phyloP scores from a whole-genome alignment of 2,797 vertebrate genomes.

The Esox lucius region DNA sequence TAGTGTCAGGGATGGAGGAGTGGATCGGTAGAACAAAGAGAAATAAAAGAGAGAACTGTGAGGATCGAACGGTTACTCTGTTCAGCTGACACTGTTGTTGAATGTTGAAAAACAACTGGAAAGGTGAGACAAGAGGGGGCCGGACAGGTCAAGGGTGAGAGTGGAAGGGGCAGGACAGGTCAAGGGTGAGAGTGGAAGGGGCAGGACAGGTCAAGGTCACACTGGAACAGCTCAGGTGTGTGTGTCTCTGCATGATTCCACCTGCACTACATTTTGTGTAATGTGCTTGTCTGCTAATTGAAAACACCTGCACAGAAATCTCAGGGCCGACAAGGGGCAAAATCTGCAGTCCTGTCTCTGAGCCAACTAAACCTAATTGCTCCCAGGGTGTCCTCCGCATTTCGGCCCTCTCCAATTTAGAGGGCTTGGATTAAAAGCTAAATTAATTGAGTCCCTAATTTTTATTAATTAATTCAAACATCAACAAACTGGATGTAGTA shows the following conservation, averaged over 20 bases:
- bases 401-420: no score
- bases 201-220: slow-evolving; percentile 47
- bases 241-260: slow-evolving; percentile 26
- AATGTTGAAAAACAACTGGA: slow-evolving; percentile 64
- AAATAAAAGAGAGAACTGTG: slow-evolving; percentile 66
- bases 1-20: slow-evolving; percentile 45
- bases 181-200: slow-evolving; percentile 25
- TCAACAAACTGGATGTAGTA: slow-evolving; percentile 11
- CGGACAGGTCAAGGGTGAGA: slow-evolving; percentile 15
- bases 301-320: neutral
- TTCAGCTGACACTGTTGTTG: slow-evolving; percentile 59
- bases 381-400: no score
- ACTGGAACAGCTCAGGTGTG: slow-evolving; percentile 58
- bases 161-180: neutral
- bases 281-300: neutral
- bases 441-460: no score
- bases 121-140: slow-evolving; percentile 15
- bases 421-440: no score
- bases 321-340: no score
- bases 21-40: slow-evolving; percentile 62
- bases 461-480: no score
- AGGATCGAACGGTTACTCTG: slow-evolving; percentile 63
- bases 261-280: neutral
- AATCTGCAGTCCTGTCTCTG: no score
- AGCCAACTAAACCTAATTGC: no score